phyloP scores from a whole-genome alignment of 2,888 invertebrate species.

The Sminthurinus aureus region DNA sequence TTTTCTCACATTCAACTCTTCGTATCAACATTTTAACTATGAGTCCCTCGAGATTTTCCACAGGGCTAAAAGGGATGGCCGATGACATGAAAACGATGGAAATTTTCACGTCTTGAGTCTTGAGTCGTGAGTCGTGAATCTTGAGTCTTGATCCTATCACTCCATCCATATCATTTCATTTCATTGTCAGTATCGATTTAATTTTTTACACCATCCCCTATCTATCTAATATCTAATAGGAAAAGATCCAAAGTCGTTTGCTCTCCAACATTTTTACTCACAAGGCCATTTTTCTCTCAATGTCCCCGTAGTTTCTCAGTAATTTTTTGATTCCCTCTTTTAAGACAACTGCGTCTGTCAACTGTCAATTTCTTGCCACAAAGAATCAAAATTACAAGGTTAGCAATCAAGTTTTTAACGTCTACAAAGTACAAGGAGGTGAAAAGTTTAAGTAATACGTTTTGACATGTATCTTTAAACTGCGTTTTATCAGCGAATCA shows the following conservation, averaged over 20 bases:
- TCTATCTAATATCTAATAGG: too few relatives aligned
- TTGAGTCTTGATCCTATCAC: constrained; percentile 29
- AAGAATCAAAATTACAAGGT: too few relatives aligned
- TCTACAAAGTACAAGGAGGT: background rate
- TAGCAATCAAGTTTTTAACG: background rate
- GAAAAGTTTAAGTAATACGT: too few relatives aligned
- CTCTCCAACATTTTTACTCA: background rate
- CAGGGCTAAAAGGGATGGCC: constrained; percentile 36
- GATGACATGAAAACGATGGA: constrained; percentile 38
- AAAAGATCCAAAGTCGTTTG: constrained; percentile 8
- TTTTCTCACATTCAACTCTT: background rate
- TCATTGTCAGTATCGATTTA: constrained; percentile 11
- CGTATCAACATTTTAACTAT: constrained; percentile 39
- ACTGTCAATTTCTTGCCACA: too few relatives aligned
- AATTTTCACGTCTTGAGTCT: constrained; percentile 29
- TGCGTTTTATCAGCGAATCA: too few relatives aligned
- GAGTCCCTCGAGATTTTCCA: constrained; percentile 38
- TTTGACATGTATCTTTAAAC: too few relatives aligned
- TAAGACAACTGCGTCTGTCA: too few relatives aligned
- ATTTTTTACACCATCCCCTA: background rate
- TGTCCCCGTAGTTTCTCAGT: background rate
- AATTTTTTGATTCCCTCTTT: background rate
- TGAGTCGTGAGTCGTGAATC: too few relatives aligned
- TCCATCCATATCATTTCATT: background rate
- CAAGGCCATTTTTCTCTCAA: background rate